Percentiles rank a stretch among this genome's conserved stretches.
These are phyloP conservation scores for Cairina moschata DNA, from an alignment of 2,113 vertebrate species.

Conservation along the genomic window DNA sequence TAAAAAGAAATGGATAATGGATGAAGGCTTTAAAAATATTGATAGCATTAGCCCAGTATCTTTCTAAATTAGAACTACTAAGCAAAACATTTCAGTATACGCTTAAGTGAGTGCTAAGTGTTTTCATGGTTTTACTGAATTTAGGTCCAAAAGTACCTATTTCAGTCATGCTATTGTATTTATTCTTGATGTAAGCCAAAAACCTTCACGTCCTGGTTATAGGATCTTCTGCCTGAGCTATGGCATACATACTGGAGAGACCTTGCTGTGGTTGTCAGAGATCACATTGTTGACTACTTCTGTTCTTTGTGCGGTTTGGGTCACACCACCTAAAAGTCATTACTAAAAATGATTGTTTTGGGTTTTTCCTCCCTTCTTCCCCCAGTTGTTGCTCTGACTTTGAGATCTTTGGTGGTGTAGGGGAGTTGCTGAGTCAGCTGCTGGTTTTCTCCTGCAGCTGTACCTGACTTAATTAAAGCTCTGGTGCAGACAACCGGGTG, in stretches of 20 bases:
- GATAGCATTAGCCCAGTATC: not conserved
- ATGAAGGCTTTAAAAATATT: not conserved
- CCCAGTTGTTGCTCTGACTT: not conserved
- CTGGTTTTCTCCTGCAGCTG: not conserved
- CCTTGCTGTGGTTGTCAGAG: not conserved
- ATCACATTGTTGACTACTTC: not conserved
- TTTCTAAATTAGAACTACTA: not conserved
- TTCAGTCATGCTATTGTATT: not conserved
- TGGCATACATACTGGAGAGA: not conserved
- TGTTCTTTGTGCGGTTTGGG: not conserved
- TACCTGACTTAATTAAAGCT: constrained; percentile 22
- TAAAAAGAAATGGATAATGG: not conserved
- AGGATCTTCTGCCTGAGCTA: not conserved
- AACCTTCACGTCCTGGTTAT: not conserved
- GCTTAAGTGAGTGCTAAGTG: not conserved
- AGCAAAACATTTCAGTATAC: not conserved
- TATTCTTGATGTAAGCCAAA: not conserved
- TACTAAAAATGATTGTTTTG: not conserved
- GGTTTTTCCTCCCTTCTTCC: not conserved
- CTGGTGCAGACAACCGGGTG: not conserved
- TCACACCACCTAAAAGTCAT: not conserved
- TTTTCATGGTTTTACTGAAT: not conserved
- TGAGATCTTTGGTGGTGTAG: not conserved
- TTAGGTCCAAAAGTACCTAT: not conserved
- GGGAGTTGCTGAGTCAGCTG: not conserved